A percentile compares a stretch with the other conserved stretches of the same genome.
These are phyloP conservation scores for Drosophila helvetica DNA, from an alignment of 2,888 invertebrate genomes.

Conservation along the genomic window DNA sequence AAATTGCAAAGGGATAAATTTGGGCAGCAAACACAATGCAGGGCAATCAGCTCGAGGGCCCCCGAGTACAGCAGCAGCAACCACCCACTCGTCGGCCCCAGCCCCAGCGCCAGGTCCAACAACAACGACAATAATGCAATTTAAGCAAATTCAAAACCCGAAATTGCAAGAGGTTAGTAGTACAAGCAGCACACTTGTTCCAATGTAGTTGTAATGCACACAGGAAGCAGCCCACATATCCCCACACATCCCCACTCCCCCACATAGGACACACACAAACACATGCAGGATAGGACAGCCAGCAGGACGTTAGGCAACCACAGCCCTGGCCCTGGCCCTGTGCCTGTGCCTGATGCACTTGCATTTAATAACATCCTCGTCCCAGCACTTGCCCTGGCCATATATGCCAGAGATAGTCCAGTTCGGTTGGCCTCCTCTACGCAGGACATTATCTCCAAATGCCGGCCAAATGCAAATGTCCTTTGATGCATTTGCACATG, in stretches of 20 bases:
- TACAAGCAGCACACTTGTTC: slow-evolving; percentile 56
- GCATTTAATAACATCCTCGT: slow-evolving; percentile 64
- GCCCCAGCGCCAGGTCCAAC: slow-evolving; percentile 7
- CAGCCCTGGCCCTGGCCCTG: slow-evolving; percentile 1
- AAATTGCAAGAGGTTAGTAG: slow-evolving; percentile 70
- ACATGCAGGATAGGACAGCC: slow-evolving; percentile 27
- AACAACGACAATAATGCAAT: slow-evolving; percentile 68
- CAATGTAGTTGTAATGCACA: slow-evolving; percentile 60
- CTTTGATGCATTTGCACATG: slow-evolving; percentile 57
- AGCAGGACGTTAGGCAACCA: slow-evolving; percentile 33
- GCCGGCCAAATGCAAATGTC: slow-evolving; percentile 57
- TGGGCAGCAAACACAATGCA: slow-evolving; percentile 47
- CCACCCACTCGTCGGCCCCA: not conserved
- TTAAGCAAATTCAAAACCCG: slow-evolving; percentile 71
- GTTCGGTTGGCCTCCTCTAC: slow-evolving; percentile 33
- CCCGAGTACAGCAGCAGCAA: slow-evolving; percentile 7
- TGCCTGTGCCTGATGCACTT: slow-evolving; percentile 50
- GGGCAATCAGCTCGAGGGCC: slow-evolving; percentile 43
- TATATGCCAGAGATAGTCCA: slow-evolving; percentile 24
- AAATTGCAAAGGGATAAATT: slow-evolving; percentile 51
- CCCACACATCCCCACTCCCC: slow-evolving; percentile 12
- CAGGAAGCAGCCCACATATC: slow-evolving; percentile 42
- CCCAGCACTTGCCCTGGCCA: slow-evolving; percentile 2
- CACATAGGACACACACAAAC: slow-evolving; percentile 16
- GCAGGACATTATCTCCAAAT: slow-evolving; percentile 56